Evolutionary conservation across 2,113 vertebrate genomes (phyloP), one percentile per base, ranked within the genome.

Genomic region (Coreoperca whiteheadi): DNA sequence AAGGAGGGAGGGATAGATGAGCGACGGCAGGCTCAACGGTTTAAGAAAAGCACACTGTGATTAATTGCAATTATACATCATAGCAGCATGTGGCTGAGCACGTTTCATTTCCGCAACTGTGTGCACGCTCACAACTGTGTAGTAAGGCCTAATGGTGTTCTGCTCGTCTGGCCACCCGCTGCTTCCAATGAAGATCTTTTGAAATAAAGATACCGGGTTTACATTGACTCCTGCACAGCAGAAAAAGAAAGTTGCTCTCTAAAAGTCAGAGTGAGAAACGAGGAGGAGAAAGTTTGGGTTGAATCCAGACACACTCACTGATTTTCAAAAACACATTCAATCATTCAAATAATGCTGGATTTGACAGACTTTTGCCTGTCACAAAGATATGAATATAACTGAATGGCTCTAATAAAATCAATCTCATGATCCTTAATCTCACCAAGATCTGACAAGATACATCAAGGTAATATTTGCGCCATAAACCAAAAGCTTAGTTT

Each of bases 31-130:
- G 59, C 67, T 89, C 77, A 65, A 69, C 34, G 37, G 54, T 85
- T 74, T 74, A 61, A 41, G 68, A 74, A 85, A 87, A 82, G 18
- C 51, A 39, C 79, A 3, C 21, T 14, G 32, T 80, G 71, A 93
- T 92, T 94, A 90, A 91, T 90, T 87, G 82, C 82, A 88, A 86
- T 88, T 92, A 82, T 88, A 89, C 77, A 85, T 93, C 86, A 88
- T 21, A 54, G 87, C 53, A 70, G 82, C 73, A 43, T 41, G 81
- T 30, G 78, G 83, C 67, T 21, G 69, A 59, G 68, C 80, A 68
- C 88, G 59, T 90, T 85, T 86, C 87, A 87, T 86, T 85, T 92
- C 87, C 92, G 83, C 87, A 48, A 23, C 61, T 4, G 68, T 56
- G 86, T 88, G 87, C 79, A 66, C 64, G 39, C 77, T 86, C 90